Conservation (phyloP, 2,888 invertebrate genomes). For the Cephonodes hylas region DNA sequence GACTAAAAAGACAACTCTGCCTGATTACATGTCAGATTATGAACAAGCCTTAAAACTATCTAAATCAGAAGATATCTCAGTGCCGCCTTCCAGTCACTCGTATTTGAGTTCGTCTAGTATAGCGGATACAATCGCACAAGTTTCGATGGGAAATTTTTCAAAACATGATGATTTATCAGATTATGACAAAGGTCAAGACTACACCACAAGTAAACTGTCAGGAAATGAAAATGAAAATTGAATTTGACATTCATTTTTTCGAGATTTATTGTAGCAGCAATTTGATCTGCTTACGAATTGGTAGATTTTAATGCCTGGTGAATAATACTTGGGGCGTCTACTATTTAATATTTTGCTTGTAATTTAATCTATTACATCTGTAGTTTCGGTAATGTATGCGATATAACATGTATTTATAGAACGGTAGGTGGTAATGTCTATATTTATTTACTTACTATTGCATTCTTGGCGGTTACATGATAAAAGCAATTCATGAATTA, state of each 20-base stretch:
- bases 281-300: neutral
- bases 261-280: too few species aligned
- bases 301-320: neutral
- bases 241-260: slow-evolving; percentile 13
- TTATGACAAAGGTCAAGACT: slow-evolving; percentile 68
- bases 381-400: too few species aligned
- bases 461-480: too few species aligned
- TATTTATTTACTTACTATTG: too few species aligned
- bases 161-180: slow-evolving; percentile 69
- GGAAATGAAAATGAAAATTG: slow-evolving; percentile 54
- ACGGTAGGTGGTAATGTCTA: too few species aligned
- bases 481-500: too few species aligned
- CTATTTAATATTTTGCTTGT: too few species aligned
- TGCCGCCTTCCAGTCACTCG: slow-evolving; percentile 74
- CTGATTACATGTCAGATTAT: slow-evolving; percentile 73
- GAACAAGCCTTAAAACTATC: slow-evolving; percentile 82
- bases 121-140: slow-evolving; percentile 68
- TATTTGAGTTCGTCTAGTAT: slow-evolving; percentile 65
- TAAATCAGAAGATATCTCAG: slow-evolving; percentile 79
- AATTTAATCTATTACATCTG: too few species aligned
- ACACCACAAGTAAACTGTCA: slow-evolving; percentile 50
- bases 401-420: too few species aligned
- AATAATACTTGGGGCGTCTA: too few species aligned
- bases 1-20: slow-evolving; percentile 77
- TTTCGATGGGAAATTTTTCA: slow-evolving; percentile 68